Conservation (phyloP, 2,888 invertebrate species). For the Scotopteryx bipunctaria region DNA sequence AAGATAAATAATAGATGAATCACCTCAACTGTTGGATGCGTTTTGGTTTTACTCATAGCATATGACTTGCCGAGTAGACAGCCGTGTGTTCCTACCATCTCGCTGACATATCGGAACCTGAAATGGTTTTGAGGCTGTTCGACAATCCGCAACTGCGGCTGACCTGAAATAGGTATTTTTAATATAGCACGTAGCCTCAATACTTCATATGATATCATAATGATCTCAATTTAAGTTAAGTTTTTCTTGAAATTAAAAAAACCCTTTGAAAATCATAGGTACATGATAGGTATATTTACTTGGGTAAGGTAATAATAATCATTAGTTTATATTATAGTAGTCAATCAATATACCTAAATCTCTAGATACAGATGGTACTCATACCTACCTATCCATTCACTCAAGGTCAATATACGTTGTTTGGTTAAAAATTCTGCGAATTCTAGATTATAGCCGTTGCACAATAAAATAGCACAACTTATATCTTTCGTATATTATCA, state of each 20-base stretch:
- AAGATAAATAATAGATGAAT: constrained; percentile 33
- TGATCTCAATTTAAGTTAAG: too few relatives aligned
- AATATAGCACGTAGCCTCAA: too few relatives aligned
- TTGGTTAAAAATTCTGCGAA: constrained; percentile 17
- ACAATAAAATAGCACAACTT: not conserved
- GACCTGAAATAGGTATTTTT: constrained; percentile 44
- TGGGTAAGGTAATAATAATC: too few relatives aligned
- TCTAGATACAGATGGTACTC: not conserved
- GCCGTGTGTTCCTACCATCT: constrained; percentile 94
- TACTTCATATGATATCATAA: too few relatives aligned
- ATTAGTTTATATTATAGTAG: too few relatives aligned
- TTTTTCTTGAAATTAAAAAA: too few relatives aligned
- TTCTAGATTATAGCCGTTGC: constrained; percentile 15
- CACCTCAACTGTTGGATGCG: constrained; percentile 90
- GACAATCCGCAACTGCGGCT: constrained; percentile 84
- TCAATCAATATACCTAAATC: not conserved
- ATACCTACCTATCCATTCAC: too few relatives aligned
- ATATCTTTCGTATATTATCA: not conserved
- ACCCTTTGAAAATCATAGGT: too few relatives aligned
- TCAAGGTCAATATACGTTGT: not conserved
- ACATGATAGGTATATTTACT: too few relatives aligned
- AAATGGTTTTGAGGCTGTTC: constrained; percentile 92
- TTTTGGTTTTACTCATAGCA: constrained; percentile 84
- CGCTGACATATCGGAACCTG: constrained; percentile 92
- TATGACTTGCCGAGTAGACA: constrained; percentile 86